Base-by-base conservation (phyloP, 2,113 vertebrate genomes). In the Puntigrus tetrazona region DNA sequence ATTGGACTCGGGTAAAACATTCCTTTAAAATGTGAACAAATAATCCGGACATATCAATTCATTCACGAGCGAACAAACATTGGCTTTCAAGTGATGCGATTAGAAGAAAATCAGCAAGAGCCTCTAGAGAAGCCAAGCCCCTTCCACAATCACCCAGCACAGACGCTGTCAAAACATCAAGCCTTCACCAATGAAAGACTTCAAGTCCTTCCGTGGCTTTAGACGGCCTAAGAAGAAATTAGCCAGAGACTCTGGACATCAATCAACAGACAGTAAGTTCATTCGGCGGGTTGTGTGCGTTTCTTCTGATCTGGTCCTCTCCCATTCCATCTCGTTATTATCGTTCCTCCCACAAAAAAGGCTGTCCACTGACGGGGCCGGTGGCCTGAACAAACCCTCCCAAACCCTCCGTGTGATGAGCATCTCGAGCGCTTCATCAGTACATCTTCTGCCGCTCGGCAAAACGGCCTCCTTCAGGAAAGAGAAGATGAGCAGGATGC, bases 401-500 rank as follows among this genome's bases (percentile, higher is more conserved):
- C 31, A 29, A 77, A 29, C 1, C 81, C 84, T 69, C 31, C 7
- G 31, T 22, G 27, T 67, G 74, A 77, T 43, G 69, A 13, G 45
- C 10, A 61, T 8, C 7, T 29, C 31, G 0, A 20, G n/a, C 3
- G 41, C 31, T 18, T 38, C 75, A 76, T 95, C 93, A 99, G 92
- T 97, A 99, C 87, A 99, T 99, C 92, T 99, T 99, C 94, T 98
- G 97, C 72, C 97, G 91, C 96, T 98, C 84, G 97, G 97, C 84
- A 99, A 90, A 89, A 99, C 96, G 47, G 97, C 97, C 92, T 99
- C 97, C 91, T 98, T 99, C 83, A 99, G 92, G 93, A 98, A 96
- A 8, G 96, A 97, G 92, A 98, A 99, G 86, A 98, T 88, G 41
- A 97, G 91, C 27, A 99, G 96, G 90, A 99, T 97, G 2, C 97